Evolutionary conservation across 1,140 invertebrate genomes (phyloP), one percentile per base, ranked within the genome.

Genomic region (Drosophila orosa): DNA sequence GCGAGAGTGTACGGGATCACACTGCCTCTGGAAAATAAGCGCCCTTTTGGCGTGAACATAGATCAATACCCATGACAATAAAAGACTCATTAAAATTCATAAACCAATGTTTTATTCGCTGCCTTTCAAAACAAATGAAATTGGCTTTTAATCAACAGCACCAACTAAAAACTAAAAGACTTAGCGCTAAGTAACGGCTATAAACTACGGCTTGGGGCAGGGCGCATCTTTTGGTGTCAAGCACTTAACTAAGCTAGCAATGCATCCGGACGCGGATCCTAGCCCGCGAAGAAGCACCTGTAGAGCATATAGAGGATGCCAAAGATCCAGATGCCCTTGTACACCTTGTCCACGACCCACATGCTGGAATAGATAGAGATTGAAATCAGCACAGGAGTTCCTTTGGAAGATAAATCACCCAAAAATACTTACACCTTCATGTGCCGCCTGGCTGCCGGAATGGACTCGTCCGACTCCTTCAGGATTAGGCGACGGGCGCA

Each of bases 401-500:
- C 13, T 33, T 97, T 2, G 6, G 13, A 29, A 22, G 19, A n/a
- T 22, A 3, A 10, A 22, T 1, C 13, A 3, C 3, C 1, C 6
- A n/a, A 3, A 24, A 35, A 24, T 54, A 93, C 94, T 94, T 93
- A 96, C 95, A 96, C 90, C 93, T 93, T 94, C 94, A 97, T 95
- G 83, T 97, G 96, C 40, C 95, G 93, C 62, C 94, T 94, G 17
- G 96, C 96, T 12, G 95, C 95, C 13, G 97, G 97, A 27, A 98
- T 90, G 3, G 96, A 97, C 45, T 96, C 95, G 39, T 96, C 96
- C n/a, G 94, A 94, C 89, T 98, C 97, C 71, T 97, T 97, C 0
- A 98, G 92, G 59, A 98, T 95, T 77, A 95, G 96, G 40, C 96
- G 92, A 47, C 97, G 93, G 1, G 96, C 95, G 3, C 95, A 94